Evolutionary conservation across 2,113 vertebrate genomes (phyloP), one percentile per base, ranked within the genome.

Genomic region (Hippoglossus stenolepis): DNA sequence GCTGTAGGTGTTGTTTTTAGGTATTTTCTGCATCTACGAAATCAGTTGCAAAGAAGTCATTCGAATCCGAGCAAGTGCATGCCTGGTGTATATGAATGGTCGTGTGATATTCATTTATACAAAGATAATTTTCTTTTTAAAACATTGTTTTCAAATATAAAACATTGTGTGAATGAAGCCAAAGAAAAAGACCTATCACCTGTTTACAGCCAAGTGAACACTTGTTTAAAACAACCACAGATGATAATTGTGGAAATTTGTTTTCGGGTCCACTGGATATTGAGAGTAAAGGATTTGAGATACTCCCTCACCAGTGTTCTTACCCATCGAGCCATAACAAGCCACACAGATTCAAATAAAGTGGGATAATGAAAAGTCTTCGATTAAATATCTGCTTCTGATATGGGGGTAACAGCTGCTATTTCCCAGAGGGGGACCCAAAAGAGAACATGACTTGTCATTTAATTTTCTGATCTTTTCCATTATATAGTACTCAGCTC

Each of bases 331-430:
- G 47, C 64, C 28, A 58, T 23, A 54, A 74, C 57, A 67, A 68
- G n/a, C 56, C 76, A 62, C 8, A 21, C 17, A 10, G 13, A 71
- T 58, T 72, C 53, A 73, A 60, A 72, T 31, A 49, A 59, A 85
- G 65, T 63, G 45, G 5, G n/a, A 64, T 71, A n/a, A 71, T 71
- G 57, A 75, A 62, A 70, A 56, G 59, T 59, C 26, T 61, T 18
- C 5, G 31, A 8, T 63, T 59, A 38, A 64, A 54, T 40, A 62
- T 65, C 31, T 2, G 2, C 73, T 23, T 71, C 24, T 58, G 0
- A 65, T 66, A 63, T 70, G 5, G 58, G 54, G n/a, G 20, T 51
- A 73, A 24, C 40, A 67, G 57, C 45, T 65, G 26, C 31, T 17
- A 18, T 58, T 51, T 72, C 40, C 21, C 40, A 21, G 10, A 23